Percentiles rank a stretch among this genome's conserved stretches.
phyloP scores from a whole-genome alignment of 2,113 vertebrate species.

The Xerus inauris region DNA sequence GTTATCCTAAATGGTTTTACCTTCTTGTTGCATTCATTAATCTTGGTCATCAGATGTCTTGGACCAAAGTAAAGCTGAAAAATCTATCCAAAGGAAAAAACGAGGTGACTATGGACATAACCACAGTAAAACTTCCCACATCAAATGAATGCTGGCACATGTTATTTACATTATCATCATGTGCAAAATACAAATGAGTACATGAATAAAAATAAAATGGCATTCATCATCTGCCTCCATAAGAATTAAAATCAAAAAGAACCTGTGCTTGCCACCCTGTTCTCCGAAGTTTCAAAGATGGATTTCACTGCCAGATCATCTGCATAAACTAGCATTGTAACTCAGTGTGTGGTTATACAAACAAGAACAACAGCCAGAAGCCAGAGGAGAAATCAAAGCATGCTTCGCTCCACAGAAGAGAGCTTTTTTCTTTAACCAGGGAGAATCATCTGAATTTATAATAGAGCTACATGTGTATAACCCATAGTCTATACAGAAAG shows the following conservation, averaged over 20 bases:
- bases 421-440: background rate
- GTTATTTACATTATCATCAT: no score
- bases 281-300: conserved; percentile 32
- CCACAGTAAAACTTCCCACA: background rate
- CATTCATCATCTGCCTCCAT: background rate
- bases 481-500: background rate
- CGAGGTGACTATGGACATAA: background rate
- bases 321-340: background rate
- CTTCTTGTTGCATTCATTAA: conserved; percentile 19
- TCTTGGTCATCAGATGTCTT: conserved; percentile 4
- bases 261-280: background rate
- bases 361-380: background rate
- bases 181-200: background rate
- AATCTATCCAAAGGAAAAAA: background rate
- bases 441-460: conserved; percentile 27
- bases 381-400: background rate
- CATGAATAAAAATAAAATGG: background rate
- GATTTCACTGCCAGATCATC: background rate
- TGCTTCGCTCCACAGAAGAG: background rate
- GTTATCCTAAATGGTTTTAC: background rate
- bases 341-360: background rate
- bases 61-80: conserved; percentile 14
- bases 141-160: no score
- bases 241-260: conserved; percentile 8
- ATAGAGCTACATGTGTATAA: background rate